These are phyloP conservation scores for Cyprinodon diabolis DNA, from an alignment of 2,797 vertebrate genomes.

Conservation along the genomic window DNA sequence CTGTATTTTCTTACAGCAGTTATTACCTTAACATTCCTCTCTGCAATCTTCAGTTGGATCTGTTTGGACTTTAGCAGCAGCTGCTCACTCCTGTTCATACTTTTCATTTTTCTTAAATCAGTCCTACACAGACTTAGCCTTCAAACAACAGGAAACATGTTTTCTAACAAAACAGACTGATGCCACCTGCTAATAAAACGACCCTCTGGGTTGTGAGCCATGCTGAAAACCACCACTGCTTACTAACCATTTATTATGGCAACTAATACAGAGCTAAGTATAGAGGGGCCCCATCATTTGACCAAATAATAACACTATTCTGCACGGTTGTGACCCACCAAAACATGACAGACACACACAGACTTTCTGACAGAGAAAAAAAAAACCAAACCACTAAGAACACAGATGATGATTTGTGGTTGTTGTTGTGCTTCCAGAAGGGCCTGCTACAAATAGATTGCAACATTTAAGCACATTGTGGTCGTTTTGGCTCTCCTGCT, in stretches of 20 bases:
- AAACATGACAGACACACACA: not conserved
- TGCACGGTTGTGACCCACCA: not conserved
- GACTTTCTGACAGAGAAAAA: not conserved
- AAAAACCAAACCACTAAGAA: not conserved
- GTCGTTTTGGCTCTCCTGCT: not conserved
- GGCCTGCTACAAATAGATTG: not conserved
- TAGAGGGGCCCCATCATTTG: not conserved
- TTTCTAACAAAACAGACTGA: not conserved
- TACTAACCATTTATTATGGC: not conserved
- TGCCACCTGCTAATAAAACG: no score
- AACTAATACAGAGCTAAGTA: not conserved
- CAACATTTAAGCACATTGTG: not conserved
- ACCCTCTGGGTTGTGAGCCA: not conserved
- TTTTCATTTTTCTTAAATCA: no score
- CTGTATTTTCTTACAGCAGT: no score
- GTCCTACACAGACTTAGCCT: not conserved
- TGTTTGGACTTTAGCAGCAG: no score
- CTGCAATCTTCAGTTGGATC: no score
- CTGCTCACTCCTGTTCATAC: no score
- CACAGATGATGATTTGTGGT: slow-evolving; percentile 1
- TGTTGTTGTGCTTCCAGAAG: not conserved
- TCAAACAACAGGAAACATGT: not conserved
- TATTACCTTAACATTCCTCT: no score
- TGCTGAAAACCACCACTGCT: not conserved
- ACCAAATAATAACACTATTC: not conserved